Percentiles rank a stretch among this genome's conserved stretches.
These are phyloP conservation scores for Borostomias antarcticus DNA, from an alignment of 2,797 vertebrate genomes.

Conservation along the genomic window DNA sequence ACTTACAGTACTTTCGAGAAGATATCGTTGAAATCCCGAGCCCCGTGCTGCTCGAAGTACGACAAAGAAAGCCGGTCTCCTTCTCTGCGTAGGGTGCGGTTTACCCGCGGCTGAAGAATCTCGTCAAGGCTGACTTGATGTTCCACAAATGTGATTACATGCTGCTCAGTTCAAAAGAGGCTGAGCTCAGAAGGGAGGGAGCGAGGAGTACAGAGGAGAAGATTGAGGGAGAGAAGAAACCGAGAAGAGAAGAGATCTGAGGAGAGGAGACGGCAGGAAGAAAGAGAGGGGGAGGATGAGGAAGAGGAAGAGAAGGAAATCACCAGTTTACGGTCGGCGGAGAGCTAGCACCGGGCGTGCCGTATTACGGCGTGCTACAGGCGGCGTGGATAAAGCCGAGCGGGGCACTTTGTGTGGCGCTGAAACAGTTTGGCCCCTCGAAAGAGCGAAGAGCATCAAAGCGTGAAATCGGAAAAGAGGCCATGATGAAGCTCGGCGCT, in stretches of 20 bases:
- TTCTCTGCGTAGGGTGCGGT: constrained; percentile 63
- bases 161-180: constrained; percentile 51
- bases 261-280: constrained; percentile 1
- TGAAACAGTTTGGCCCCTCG: constrained; percentile 52
- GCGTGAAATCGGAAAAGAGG: constrained; percentile 73
- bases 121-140: constrained; percentile 64
- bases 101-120: constrained; percentile 51
- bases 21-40: constrained; percentile 50
- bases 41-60: constrained; percentile 54
- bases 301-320: not conserved
- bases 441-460: constrained; percentile 67
- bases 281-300: not conserved
- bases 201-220: constrained; percentile 15
- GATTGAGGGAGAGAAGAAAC: constrained; percentile 10
- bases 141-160: constrained; percentile 73
- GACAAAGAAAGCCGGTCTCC: constrained; percentile 62
- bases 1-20: constrained; percentile 35
- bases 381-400: constrained; percentile 28
- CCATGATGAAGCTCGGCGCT: constrained; percentile 68
- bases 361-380: not conserved
- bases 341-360: constrained; percentile 9
- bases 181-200: constrained; percentile 42
- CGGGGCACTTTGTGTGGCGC: constrained; percentile 24
- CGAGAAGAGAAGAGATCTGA: constrained; percentile 9
- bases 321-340: not conserved